Evolutionary conservation across 2,888 invertebrate genomes (phyloP), one percentile per base, ranked within the genome.

Genomic region (Meta bourneti): DNA sequence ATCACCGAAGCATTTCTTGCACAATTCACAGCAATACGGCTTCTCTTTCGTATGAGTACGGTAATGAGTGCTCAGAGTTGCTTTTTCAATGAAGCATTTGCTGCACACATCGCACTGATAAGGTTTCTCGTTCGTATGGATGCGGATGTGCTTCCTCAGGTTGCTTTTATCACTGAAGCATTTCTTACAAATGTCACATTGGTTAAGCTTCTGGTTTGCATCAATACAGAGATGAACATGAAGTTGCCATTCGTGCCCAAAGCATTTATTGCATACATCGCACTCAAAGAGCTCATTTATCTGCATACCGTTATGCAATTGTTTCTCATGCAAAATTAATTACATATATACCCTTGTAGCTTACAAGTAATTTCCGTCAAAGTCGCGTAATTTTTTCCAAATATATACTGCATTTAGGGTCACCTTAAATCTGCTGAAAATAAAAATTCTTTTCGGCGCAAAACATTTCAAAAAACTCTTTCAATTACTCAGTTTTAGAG

Each of bases 81-180:
- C 34, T 49, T 70, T 84, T 7, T 61, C 20, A 0, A 20, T 79
- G 54, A 97, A 98, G 87, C 96, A 95, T 94, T 97, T 97, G 81
- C 96, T 96, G 95, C 97, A 98, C 94, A 96, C 96, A 94, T 96
- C 96, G 94, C 97, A 97, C 61, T 97, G 96, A 94, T 96, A 97
- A 92, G 96, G 96, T 84, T 96, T 95, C 0, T 96, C 96, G 80
- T 96, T 96, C 94, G 95, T 96, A 95, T 97, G 97, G 93, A 96
- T 96, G 0, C 97, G 96, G 94, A 90, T 82, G 80, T 93, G 93
- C 19, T 91, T 87, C 49, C 91, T 93, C 4, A 93, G 84, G 8
- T 93, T 92, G 11, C 89, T 69, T n/a, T 20, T 69, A 6, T 9
- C n/a, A n/a, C 9, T 79, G 19, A 79, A 87, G 9, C 69, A 13